Evolutionary conservation across 2,113 vertebrate species (phyloP).

Genomic region (Ariopsis seemanni): DNA sequence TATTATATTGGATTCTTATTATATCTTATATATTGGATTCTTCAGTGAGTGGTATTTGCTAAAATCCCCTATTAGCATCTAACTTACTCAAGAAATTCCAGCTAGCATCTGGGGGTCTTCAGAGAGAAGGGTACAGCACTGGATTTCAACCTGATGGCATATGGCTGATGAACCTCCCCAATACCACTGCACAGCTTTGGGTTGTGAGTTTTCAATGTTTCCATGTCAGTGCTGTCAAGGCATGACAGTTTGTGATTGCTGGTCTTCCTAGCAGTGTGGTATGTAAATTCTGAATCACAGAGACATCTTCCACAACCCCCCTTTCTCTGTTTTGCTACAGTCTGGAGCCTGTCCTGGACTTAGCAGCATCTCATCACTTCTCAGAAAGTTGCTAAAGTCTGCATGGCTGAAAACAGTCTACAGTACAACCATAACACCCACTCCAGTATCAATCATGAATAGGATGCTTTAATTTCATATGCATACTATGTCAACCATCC

Average conservation of each 20-base stretch:
- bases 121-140: conserved; percentile 17
- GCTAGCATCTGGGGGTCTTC: background rate
- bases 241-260: background rate
- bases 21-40: background rate
- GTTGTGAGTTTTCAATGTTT: background rate
- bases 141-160: conserved; percentile 12
- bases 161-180: background rate
- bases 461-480: background rate
- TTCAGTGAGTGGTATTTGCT: background rate
- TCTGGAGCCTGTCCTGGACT: background rate
- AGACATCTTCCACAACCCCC: no score
- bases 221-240: background rate
- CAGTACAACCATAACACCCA: background rate
- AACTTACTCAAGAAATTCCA: background rate
- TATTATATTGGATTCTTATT: background rate
- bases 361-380: background rate
- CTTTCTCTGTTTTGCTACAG: background rate
- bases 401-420: background rate
- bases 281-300: background rate
- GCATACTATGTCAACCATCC: background rate
- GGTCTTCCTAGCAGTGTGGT: background rate
- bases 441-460: background rate
- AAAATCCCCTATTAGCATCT: conserved; percentile 9
- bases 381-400: background rate
- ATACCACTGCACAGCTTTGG: conserved; percentile 1